Percentiles rank a stretch among this genome's conserved stretches.
Conservation (phyloP, 2,113 vertebrate genomes). For the Bettongia penicillata region DNA sequence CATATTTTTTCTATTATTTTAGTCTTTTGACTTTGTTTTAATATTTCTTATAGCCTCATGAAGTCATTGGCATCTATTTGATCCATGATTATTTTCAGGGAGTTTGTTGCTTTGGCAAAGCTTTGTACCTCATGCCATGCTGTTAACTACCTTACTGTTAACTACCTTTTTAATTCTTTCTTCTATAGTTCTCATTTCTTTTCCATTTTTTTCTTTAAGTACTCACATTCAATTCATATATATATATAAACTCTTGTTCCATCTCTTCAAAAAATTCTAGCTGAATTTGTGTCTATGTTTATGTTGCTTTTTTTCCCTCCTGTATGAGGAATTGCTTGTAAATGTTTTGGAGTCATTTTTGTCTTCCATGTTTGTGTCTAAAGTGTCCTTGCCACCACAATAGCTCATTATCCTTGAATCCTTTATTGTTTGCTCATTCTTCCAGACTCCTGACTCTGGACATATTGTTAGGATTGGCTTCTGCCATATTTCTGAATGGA, state of each 20-base stretch:
- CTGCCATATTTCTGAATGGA: neutral
- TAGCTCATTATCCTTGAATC: neutral
- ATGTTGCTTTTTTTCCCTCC: neutral
- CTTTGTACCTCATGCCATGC: neutral
- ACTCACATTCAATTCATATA: neutral
- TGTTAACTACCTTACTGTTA: neutral
- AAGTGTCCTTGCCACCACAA: neutral
- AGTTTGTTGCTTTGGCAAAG: neutral
- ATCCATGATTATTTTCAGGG: neutral
- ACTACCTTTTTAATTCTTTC: neutral
- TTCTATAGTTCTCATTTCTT: neutral
- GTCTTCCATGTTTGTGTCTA: neutral
- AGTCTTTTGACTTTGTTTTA: neutral
- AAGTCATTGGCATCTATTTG: neutral
- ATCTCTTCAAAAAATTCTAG: neutral
- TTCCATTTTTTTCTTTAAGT: neutral
- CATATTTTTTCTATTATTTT: neutral
- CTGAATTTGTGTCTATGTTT: neutral
- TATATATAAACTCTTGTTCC: neutral
- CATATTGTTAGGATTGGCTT: neutral
- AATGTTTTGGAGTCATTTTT: neutral
- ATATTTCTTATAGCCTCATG: neutral
- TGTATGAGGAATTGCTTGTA: neutral
- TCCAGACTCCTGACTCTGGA: neutral
- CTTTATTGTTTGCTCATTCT: neutral